Percentiles rank a stretch among this genome's conserved stretches.
These are phyloP conservation scores for Phalacrocorax aristotelis DNA, from an alignment of 2,113 vertebrate genomes.

Conservation along the genomic window DNA sequence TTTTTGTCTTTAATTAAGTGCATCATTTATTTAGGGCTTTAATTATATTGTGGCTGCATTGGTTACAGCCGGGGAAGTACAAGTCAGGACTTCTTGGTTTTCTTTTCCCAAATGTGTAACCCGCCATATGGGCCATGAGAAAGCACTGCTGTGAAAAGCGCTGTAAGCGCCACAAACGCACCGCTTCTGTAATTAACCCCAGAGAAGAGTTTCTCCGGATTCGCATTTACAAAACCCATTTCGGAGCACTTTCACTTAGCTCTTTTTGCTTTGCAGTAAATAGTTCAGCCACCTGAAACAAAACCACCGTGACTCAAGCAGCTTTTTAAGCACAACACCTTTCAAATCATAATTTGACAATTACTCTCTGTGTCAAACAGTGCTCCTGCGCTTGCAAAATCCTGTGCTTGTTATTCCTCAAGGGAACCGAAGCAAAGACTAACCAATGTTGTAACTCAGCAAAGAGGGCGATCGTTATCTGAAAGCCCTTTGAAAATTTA, in stretches of 20 bases:
- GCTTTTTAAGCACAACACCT: neutral
- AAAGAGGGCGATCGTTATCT: accelerated
- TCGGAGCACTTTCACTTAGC: neutral
- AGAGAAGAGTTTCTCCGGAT: neutral
- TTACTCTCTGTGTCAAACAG: neutral
- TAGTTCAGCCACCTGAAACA: neutral
- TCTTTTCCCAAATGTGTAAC: neutral
- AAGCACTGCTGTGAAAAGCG: neutral
- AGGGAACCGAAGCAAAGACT: neutral
- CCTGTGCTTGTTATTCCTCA: neutral
- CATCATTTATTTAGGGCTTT: constrained; percentile 16
- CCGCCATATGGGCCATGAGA: neutral
- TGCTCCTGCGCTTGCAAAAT: neutral
- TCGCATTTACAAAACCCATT: neutral
- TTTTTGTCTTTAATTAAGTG: constrained; percentile 42
- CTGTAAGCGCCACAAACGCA: accelerated
- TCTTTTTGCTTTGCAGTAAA: neutral
- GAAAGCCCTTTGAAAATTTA: neutral
- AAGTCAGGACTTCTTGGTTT: neutral
- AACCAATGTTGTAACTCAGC: neutral
- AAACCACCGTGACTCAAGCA: neutral
- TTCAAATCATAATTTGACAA: neutral
- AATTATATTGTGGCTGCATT: constrained; percentile 13
- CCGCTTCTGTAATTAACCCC: neutral
- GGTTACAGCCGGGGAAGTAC: constrained; percentile 1